Conservation (phyloP, 2,888 invertebrate genomes). For the Stramonita haemastoma region DNA sequence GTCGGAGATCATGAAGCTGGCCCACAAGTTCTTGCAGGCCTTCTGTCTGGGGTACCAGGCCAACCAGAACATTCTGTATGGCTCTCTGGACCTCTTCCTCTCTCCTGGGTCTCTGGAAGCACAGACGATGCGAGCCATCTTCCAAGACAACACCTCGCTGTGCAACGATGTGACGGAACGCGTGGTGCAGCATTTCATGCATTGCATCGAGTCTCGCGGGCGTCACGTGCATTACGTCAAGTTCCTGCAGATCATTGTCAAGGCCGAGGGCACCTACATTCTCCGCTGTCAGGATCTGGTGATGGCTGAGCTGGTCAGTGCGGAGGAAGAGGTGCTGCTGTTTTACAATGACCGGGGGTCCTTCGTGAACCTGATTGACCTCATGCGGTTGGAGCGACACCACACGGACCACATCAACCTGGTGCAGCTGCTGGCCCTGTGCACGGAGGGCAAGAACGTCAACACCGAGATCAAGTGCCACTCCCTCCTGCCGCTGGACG, state of each 20-base stretch:
- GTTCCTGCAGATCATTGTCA: constrained; percentile 96
- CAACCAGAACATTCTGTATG: constrained; percentile 91
- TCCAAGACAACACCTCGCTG: constrained; percentile 94
- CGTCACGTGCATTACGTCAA: constrained; percentile 94
- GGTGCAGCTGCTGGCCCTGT: constrained; percentile 91
- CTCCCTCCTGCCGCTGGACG: constrained; percentile 95
- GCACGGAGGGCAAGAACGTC: constrained; percentile 99
- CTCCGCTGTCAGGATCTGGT: constrained; percentile 97
- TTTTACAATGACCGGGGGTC: constrained; percentile 98
- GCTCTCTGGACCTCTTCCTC: constrained; percentile 94
- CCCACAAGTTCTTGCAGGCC: constrained; percentile 97
- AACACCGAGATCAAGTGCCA: constrained; percentile 99
- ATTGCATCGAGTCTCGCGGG: constrained; percentile 97
- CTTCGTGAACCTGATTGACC: constrained; percentile 91
- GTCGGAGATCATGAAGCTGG: constrained; percentile 93
- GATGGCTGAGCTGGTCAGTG: constrained; percentile 98
- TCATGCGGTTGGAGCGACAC: constrained; percentile 92
- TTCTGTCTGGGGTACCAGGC: constrained; percentile 98
- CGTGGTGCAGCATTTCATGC: constrained; percentile 98
- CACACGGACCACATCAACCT: constrained; percentile 94
- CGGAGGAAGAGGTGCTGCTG: constrained; percentile 96
- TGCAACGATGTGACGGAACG: constrained; percentile 98
- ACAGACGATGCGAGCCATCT: constrained; percentile 96
- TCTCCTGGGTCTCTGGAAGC: constrained; percentile 93
- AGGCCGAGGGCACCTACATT: constrained; percentile 96